These are phyloP conservation scores for Lithobates pipiens DNA, from an alignment of 2,797 vertebrate species.

Conservation along the genomic window DNA sequence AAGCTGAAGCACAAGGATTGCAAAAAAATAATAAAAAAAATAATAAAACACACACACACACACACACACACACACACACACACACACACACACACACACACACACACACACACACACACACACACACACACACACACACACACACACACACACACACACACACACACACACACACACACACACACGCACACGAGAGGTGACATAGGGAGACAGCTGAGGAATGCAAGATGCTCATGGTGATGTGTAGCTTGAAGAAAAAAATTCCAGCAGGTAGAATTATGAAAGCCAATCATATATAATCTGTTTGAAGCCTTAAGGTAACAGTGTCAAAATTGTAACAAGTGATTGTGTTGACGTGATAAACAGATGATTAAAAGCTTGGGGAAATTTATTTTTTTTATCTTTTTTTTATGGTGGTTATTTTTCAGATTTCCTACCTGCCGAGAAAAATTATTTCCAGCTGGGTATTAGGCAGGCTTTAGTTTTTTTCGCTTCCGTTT, in stretches of 20 bases:
- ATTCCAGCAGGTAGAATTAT: conserved; percentile 71
- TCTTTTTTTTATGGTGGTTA: conserved; percentile 67
- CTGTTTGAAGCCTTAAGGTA: conserved; percentile 70
- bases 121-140: conserved; percentile 31
- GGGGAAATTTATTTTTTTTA: conserved; percentile 12
- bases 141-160: conserved; percentile 47
- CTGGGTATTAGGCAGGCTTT: conserved; percentile 86
- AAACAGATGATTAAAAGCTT: conserved; percentile 65
- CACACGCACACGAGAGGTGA: conserved; percentile 48
- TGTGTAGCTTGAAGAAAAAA: conserved; percentile 71
- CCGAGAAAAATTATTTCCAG: conserved; percentile 81
- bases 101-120: conserved; percentile 25
- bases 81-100: conserved; percentile 10
- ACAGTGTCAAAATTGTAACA: conserved; percentile 74
- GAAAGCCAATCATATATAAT: conserved; percentile 76
- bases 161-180: conserved; percentile 10
- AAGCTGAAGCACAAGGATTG: conserved; percentile 66
- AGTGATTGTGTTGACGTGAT: conserved; percentile 73
- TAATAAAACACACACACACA: background rate
- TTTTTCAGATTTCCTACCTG: conserved; percentile 89
- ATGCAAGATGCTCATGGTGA: conserved; percentile 70
- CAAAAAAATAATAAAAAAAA: conserved; percentile 39
- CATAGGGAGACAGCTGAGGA: conserved; percentile 60
- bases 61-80: conserved; percentile 47
- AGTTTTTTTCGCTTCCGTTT: conserved; percentile 96